Base-by-base conservation (phyloP, 2,797 vertebrate genomes). In the Acanthurus leucopareius region DNA sequence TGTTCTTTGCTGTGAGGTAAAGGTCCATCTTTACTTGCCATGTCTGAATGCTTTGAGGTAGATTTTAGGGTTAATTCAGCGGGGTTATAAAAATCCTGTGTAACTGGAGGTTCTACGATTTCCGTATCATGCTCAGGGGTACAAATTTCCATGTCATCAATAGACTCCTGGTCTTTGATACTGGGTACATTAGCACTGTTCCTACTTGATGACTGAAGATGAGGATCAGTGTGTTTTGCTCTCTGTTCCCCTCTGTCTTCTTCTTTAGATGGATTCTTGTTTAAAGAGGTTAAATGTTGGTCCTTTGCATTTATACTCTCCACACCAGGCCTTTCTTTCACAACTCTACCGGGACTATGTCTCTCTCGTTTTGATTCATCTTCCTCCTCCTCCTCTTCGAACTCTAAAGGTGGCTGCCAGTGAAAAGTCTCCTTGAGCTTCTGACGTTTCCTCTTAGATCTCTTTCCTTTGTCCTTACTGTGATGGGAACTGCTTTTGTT, bases 331-430 rank as follows among this genome's bases (percentile, higher is more conserved):
- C 76, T 87, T 51, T 77, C 82, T 69, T 65, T 84, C 35, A 76
- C 74, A 17, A 58, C 82, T 73, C 85, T 93, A 75, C 58, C 20
- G 2, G 87, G 86, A 81, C 86, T 92, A 7, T 15, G 73, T 75
- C 86, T 94, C 52, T 94, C 91, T 75, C 90, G 91, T 66, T 91
- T 93, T 5, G 86, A 63, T 64, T 90, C 89, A 28, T 97, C 96
- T 0, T 98, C 97, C 0, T 99, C 98, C 0, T 97, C 97, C 42
- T 99, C 98, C 4, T 99, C 98, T 5, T 95, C 98, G 14, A 97
- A 99, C 91, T 99, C 98, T 3, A 99, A 90, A 0, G 98, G 98
- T 2, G 98, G 98, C 85, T 99, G 98, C 98, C 98, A 99, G 62
- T 97, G 98, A 82, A 99, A 99, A 0, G 88, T 94, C 78, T 98